phyloP scores from a whole-genome alignment of 2,113 vertebrate species.

The Recurvirostra avosetta region DNA sequence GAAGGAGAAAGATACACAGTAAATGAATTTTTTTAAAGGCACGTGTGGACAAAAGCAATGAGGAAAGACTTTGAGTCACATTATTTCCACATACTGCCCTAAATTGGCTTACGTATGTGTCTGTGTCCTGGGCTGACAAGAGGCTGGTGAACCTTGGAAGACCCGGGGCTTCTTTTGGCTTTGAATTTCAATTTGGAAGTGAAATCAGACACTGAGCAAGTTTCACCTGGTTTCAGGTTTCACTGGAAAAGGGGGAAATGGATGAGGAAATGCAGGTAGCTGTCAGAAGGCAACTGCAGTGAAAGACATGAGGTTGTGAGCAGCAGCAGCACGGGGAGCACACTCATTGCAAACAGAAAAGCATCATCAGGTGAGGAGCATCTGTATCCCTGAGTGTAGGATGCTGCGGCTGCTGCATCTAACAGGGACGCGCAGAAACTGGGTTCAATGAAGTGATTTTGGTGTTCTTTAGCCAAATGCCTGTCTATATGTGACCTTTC shows the following conservation, averaged over 20 bases:
- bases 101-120: not conserved
- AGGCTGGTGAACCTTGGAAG: slow-evolving; percentile 25
- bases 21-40: not conserved
- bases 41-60: not conserved
- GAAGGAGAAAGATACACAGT: not conserved
- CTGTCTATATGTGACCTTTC: not conserved
- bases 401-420: not conserved
- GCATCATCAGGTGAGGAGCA: not conserved
- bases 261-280: not conserved
- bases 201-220: not conserved
- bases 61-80: not conserved
- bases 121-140: not conserved
- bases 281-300: not conserved
- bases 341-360: not conserved
- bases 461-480: not conserved
- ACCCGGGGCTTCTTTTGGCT: not conserved
- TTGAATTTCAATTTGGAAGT: slow-evolving; percentile 35
- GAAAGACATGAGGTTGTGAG: rapidly evolving
- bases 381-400: rapidly evolving
- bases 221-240: slow-evolving; percentile 45
- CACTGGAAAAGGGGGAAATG: not conserved
- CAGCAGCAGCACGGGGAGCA: rapidly evolving
- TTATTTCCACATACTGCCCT: not conserved
- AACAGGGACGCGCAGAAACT: rapidly evolving
- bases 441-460: not conserved